Conservation (phyloP, 2,113 vertebrate genomes). For the Xenopus laevis region DNA sequence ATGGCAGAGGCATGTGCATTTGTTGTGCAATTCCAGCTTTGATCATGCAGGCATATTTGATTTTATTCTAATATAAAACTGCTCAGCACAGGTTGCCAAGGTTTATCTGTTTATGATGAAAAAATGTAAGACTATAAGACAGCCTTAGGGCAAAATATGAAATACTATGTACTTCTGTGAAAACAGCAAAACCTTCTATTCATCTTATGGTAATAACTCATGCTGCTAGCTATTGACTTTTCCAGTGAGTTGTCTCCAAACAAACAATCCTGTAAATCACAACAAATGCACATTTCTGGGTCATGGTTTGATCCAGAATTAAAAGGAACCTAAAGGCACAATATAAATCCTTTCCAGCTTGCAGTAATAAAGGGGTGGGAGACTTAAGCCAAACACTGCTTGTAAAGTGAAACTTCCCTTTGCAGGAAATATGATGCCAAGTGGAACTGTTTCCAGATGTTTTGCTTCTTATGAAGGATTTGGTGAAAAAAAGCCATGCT, state of each 20-base stretch:
- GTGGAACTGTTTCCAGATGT: conserved; percentile 38
- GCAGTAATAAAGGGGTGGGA: conserved; percentile 6
- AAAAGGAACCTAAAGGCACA: conserved; percentile 4
- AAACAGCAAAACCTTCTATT: no score
- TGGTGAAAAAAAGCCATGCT: not conserved
- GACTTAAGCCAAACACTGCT: conserved; percentile 21
- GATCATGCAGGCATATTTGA: no score
- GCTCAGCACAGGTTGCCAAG: no score
- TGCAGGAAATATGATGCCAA: conserved; percentile 38
- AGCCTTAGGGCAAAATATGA: no score
- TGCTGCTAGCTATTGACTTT: not conserved
- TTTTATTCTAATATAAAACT: no score
- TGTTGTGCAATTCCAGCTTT: no score
- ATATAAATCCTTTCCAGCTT: conserved; percentile 15
- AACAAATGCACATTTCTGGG: conserved; percentile 6
- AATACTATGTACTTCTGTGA: no score
- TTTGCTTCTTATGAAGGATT: conserved; percentile 1
- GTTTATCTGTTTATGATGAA: no score
- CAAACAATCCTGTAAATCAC: not conserved
- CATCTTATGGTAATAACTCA: no score
- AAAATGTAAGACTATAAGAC: no score
- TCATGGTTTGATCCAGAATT: conserved; percentile 1
- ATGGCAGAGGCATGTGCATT: no score
- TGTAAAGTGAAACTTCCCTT: conserved; percentile 33
- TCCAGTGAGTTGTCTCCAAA: not conserved